These are phyloP conservation scores for Ceratina calcarata DNA, from an alignment of 1,140 invertebrate species.

Conservation along the genomic window DNA sequence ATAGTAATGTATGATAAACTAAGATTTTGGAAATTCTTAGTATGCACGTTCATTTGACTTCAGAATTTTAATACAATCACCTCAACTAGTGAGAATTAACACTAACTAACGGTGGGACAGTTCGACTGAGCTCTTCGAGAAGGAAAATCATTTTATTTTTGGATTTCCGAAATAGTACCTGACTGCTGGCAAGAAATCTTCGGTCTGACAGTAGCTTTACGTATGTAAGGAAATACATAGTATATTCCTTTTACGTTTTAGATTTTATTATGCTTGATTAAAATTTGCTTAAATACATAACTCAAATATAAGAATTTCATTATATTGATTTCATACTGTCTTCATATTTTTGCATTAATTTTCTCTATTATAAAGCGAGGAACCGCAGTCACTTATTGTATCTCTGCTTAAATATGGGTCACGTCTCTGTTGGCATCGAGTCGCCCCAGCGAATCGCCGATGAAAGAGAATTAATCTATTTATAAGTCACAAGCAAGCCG, in stretches of 20 bases:
- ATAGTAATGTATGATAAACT: too few relatives aligned
- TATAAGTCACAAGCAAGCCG: conserved; percentile 19
- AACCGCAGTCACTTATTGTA: neutral
- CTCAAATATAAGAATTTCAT: neutral
- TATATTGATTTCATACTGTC: too few relatives aligned
- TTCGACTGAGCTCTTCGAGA: neutral
- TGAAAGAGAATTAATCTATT: conserved; percentile 53
- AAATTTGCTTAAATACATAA: conserved; percentile 1
- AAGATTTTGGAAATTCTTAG: too few relatives aligned
- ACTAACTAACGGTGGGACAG: neutral
- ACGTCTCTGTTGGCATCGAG: conserved; percentile 45
- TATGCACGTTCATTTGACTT: too few relatives aligned
- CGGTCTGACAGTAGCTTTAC: too few relatives aligned
- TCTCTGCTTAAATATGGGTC: conserved; percentile 49
- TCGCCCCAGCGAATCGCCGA: conserved; percentile 22
- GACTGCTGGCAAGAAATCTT: neutral
- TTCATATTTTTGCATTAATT: too few relatives aligned
- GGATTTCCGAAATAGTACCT: neutral
- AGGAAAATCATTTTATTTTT: neutral
- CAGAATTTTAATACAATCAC: too few relatives aligned
- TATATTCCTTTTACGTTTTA: too few relatives aligned
- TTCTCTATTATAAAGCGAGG: too few relatives aligned
- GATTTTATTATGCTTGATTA: too few relatives aligned
- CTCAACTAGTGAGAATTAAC: too few relatives aligned
- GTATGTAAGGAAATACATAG: too few relatives aligned